These are phyloP conservation scores for Carollia perspicillata DNA, from an alignment of 2,113 vertebrate genomes.

Conservation along the genomic window DNA sequence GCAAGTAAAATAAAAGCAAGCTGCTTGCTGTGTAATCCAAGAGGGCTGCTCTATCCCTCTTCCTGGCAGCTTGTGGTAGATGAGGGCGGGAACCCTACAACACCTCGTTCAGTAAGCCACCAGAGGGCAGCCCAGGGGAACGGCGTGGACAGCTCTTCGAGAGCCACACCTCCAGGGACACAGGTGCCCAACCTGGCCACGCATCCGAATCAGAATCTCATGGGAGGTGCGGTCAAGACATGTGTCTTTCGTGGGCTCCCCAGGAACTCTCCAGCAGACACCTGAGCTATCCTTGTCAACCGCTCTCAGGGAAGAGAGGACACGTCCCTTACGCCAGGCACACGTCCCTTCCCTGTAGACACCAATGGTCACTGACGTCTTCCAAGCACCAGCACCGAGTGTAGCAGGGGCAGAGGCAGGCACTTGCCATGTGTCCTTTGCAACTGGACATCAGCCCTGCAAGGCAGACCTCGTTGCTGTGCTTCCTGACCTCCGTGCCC, in stretches of 20 bases:
- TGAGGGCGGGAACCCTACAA: neutral
- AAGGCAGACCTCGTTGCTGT: neutral
- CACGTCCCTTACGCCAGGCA: neutral
- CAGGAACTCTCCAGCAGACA: neutral
- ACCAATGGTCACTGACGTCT: neutral
- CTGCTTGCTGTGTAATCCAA: neutral
- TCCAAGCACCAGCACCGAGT: neutral
- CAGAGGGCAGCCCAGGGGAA: neutral
- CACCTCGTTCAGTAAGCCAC: neutral
- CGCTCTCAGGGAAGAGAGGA: neutral
- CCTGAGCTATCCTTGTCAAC: neutral
- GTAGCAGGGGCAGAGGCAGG: neutral
- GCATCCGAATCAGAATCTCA: neutral
- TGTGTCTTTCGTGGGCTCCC: neutral
- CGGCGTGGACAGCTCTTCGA: neutral
- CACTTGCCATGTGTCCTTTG: accelerated
- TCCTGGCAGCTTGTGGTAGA: neutral
- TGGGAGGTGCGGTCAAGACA: neutral
- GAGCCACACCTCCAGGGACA: neutral
- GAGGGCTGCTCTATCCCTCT: neutral
- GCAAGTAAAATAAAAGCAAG: neutral
- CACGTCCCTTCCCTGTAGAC: neutral
- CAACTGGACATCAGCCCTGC: neutral
- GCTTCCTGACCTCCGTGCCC: neutral
- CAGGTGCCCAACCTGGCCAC: neutral